Percentiles rank a stretch among this genome's conserved stretches.
Evolutionary conservation across 1,140 invertebrate genomes (phyloP).

Genomic region (Bombus difficillimus): DNA sequence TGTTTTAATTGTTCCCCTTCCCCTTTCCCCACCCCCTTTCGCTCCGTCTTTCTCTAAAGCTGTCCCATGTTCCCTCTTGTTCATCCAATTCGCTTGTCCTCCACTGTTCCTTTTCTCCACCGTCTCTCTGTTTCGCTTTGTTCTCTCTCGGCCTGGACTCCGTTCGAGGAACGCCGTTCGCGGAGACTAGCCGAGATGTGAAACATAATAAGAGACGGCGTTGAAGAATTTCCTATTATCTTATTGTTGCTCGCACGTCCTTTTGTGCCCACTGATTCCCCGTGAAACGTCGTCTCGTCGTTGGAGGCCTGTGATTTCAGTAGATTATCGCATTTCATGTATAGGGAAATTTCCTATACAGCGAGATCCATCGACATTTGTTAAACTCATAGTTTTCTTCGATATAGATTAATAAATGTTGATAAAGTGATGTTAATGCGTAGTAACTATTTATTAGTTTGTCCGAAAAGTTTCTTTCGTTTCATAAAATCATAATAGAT

Average conservation of each 20-base stretch:
- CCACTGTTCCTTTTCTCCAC: neutral
- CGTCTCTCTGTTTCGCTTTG: neutral
- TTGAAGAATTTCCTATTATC: constrained; percentile 54
- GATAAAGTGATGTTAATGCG: too few species aligned
- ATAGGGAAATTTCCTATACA: too few species aligned
- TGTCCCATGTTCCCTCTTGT: neutral
- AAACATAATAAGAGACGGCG: constrained; percentile 45
- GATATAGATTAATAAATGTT: too few species aligned
- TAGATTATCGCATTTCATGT: too few species aligned
- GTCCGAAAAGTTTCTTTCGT: too few species aligned
- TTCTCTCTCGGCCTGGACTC: neutral
- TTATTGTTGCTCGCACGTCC: constrained; percentile 26
- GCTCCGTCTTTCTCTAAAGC: neutral
- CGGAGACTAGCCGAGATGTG: constrained; percentile 29
- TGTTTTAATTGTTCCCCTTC: constrained; percentile 77
- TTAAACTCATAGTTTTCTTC: neutral
- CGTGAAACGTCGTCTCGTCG: neutral
- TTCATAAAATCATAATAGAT: too few species aligned
- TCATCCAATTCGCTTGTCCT: constrained; percentile 54
- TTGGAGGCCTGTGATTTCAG: neutral
- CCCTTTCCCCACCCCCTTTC: neutral
- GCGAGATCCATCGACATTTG: neutral
- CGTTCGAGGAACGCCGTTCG: constrained; percentile 25
- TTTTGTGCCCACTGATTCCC: constrained; percentile 23
- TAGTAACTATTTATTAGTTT: too few species aligned